These are phyloP conservation scores for Manis javanica DNA, from an alignment of 2,797 vertebrate species.

Conservation along the genomic window DNA sequence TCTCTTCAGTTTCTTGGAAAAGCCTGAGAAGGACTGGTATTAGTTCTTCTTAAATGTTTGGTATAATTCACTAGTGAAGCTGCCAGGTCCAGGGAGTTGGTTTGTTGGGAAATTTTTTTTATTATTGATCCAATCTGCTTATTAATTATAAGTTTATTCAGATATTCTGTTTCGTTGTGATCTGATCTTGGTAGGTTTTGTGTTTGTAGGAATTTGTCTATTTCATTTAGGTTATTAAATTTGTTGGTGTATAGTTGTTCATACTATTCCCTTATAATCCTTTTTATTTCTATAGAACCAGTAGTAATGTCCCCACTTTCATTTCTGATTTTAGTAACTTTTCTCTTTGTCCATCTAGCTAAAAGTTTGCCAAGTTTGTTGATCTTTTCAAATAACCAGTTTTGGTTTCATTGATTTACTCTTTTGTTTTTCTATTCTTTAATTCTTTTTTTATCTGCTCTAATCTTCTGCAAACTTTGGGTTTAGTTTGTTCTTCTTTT, in stretches of 20 bases:
- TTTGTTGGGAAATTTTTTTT: background rate
- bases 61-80: background rate
- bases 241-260: no score
- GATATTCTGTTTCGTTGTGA: background rate
- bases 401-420: background rate
- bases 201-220: background rate
- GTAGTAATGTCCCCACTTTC: background rate
- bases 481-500: background rate
- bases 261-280: background rate
- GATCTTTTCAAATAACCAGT: background rate
- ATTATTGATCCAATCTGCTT: background rate
- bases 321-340: background rate
- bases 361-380: background rate
- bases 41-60: background rate
- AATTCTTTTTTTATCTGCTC: background rate
- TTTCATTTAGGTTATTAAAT: background rate
- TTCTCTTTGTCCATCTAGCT: background rate
- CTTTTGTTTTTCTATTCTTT: background rate
- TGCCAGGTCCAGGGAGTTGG: background rate
- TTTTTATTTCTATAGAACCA: background rate
- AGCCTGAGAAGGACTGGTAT: background rate
- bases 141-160: background rate
- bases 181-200: background rate
- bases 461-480: background rate
- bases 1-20: no score